Evolutionary conservation across 2,113 vertebrate species (phyloP).

Genomic region (Machaerirhynchus nigripectus): DNA sequence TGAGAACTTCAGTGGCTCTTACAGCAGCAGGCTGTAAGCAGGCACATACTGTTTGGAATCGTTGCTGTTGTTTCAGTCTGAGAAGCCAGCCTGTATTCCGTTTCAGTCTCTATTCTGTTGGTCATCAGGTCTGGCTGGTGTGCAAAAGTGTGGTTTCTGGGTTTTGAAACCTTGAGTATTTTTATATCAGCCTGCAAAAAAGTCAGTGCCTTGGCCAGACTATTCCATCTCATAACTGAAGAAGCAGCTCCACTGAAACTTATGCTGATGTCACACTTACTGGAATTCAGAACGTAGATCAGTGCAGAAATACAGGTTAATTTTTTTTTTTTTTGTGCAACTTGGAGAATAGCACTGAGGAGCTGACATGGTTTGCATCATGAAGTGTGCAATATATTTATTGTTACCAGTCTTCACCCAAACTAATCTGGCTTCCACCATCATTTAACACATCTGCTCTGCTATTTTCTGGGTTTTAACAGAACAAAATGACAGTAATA

Average conservation of each 20-base stretch:
- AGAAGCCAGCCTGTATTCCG: background rate
- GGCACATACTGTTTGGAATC: background rate
- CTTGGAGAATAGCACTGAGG: background rate
- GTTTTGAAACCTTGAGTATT: accelerated
- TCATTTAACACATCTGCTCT: background rate
- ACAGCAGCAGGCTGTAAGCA: background rate
- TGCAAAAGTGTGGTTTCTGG: background rate
- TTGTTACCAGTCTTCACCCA: background rate
- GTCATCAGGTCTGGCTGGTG: background rate
- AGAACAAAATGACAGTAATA: background rate
- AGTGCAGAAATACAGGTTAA: accelerated
- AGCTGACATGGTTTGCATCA: background rate
- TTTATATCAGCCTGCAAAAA: background rate
- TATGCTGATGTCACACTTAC: background rate
- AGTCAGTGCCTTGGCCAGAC: background rate
- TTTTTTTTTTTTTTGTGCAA: background rate
- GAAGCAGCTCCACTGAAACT: background rate
- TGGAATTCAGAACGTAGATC: background rate
- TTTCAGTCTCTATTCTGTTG: background rate
- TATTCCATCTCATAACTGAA: background rate
- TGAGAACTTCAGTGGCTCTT: background rate
- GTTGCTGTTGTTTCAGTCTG: background rate
- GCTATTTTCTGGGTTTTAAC: background rate
- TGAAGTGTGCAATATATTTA: background rate
- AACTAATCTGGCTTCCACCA: background rate